These are phyloP conservation scores for Pseudococcus longispinus DNA, from an alignment of 2,888 invertebrate species.

Conservation along the genomic window DNA sequence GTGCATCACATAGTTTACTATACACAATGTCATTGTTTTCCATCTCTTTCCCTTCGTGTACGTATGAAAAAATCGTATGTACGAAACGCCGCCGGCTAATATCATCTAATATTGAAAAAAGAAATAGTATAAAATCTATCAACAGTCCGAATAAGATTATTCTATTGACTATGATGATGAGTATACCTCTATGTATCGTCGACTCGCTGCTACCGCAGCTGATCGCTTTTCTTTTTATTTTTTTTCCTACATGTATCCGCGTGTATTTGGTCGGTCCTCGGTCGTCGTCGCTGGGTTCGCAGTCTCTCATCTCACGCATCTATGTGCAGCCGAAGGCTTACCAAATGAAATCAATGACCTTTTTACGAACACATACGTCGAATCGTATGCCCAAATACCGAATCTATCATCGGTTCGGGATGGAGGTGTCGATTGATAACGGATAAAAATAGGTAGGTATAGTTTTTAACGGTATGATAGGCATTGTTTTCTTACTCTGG, in stretches of 20 bases:
- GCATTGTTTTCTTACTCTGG: background rate
- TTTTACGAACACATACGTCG: background rate
- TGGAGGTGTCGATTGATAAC: background rate
- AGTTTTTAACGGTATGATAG: slow-evolving; percentile 24
- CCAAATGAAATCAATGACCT: slow-evolving; percentile 25
- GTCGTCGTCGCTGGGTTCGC: background rate
- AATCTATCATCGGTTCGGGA: background rate
- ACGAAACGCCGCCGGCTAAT: background rate
- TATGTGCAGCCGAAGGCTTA: slow-evolving; percentile 12
- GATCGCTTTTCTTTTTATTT: background rate
- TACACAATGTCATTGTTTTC: slow-evolving; percentile 3
- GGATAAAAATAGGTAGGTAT: background rate
- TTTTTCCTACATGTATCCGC: background rate
- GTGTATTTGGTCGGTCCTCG: background rate
- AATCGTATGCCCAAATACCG: background rate
- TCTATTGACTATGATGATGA: slow-evolving; percentile 8
- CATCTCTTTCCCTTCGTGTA: background rate
- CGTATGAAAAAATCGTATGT: background rate
- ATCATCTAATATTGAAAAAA: slow-evolving; percentile 42
- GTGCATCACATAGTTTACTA: background rate
- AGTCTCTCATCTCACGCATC: slow-evolving; percentile 18
- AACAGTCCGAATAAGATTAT: slow-evolving; percentile 29
- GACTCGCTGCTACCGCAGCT: background rate
- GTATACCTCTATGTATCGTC: background rate
- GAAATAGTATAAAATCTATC: slow-evolving; percentile 13